Evolutionary conservation across 2,113 vertebrate genomes (phyloP), one percentile per base, ranked within the genome.

Genomic region (Pardalotus punctatus): DNA sequence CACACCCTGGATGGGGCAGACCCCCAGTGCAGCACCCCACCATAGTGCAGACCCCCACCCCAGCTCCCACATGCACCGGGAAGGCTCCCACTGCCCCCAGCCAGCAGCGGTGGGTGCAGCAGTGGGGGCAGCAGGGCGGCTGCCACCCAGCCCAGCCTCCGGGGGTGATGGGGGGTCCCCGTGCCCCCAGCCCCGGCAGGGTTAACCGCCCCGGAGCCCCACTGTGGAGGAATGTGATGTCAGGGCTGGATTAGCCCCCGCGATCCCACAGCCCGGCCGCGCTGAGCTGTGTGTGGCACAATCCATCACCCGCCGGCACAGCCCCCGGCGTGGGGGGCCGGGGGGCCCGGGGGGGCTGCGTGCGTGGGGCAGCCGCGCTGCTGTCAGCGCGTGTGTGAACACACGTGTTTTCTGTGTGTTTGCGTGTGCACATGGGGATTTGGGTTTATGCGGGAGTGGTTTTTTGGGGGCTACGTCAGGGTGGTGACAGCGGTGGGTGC

Each of bases 211-310:
- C 35, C 11, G 36, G 74, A 95, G 89, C 56, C 86, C 93, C 85
- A 47, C 74, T 82, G 91, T 5, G 78, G 86, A 93, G 93, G 86
- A 94, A 94, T 93, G 83, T 54, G 92, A 91, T 84, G 95, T 94
- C 92, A 94, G 95, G 88, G 92, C 73, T 94, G 96, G 96, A 96
- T 97, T 94, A 96, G 92, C 88, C 89, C 53, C 31, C 12, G 35
- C 29, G 9, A 61, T 62, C 65, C 57, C 50, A 45, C 40, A 90
- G 94, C 76, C 51, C 51, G n/a, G 83, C 89, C 71, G 78, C n/a
- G 14, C 84, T 2, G 93, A 95, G 61, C 91, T 95, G 95, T 91
- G 96, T 90, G 93, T 94, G 94, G 96, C 94, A 94, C 96, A 85
- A 96, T 95, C 93, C 92, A 94, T 94, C 96, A 94, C 53, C 85